These are phyloP conservation scores for Eristalis pertinax DNA, from an alignment of 2,888 invertebrate species.

Conservation along the genomic window DNA sequence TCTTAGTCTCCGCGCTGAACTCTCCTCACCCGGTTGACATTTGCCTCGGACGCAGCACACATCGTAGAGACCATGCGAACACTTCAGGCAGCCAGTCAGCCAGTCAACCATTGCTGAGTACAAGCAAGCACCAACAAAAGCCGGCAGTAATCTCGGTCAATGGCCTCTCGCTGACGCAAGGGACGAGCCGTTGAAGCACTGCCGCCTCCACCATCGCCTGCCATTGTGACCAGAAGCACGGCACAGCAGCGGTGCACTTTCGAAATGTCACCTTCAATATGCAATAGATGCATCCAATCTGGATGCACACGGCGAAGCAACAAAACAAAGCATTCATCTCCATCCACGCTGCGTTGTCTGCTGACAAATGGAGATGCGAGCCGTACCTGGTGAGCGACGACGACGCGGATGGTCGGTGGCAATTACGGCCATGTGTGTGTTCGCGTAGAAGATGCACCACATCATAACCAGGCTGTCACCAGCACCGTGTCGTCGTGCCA, in stretches of 20 bases:
- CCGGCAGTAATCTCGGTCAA: conserved; percentile 49
- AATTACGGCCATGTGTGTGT: conserved; percentile 11
- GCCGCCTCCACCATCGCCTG: background rate
- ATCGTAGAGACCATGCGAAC: background rate
- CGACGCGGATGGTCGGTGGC: conserved; percentile 9
- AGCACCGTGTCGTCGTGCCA: no score
- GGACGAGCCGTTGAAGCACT: conserved; percentile 3
- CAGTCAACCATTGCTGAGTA: conserved; percentile 6
- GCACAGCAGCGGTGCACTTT: background rate
- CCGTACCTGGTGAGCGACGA: conserved; percentile 5
- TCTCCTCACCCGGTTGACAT: conserved; percentile 46
- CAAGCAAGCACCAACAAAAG: background rate
- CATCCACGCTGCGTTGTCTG: background rate
- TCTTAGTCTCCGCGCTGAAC: conserved; percentile 56
- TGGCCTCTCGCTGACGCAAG: conserved; percentile 44
- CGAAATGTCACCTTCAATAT: conserved; percentile 40
- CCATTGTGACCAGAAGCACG: background rate
- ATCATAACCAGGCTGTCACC: conserved; percentile 12
- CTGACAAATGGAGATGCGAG: background rate
- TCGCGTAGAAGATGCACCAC: background rate
- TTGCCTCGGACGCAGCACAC: conserved; percentile 46
- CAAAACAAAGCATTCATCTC: background rate
- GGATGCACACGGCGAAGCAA: background rate
- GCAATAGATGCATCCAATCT: conserved; percentile 30
- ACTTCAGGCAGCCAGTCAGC: background rate